Evolutionary conservation across 2,888 invertebrate species (phyloP), one percentile per base, ranked within the genome.

Genomic region (Pegoplata infirma): DNA sequence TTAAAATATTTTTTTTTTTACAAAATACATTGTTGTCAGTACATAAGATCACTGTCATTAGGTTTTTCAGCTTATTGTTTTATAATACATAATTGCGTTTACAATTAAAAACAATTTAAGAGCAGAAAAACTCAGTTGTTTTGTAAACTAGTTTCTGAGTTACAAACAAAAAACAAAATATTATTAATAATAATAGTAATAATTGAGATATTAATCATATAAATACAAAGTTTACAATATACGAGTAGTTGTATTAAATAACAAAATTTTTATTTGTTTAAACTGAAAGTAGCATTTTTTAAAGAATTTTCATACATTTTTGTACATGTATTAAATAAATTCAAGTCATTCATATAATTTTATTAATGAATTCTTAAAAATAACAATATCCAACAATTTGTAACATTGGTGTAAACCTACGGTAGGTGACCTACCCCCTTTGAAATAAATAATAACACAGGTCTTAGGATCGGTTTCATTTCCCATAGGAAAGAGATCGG

Each of bases 41-140:
- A 56, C 53, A 49, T 61, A 69, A 76, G 76, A 76, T 71, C 58
- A 66, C 14, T 51, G 53, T 53, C 53, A 64, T 71, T 55, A 36
- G 44, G 19, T 58, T 53, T 53, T 36, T 51, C n/a, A 40, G 59
- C 46, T 73, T 64, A 64, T 56, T 63, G 46, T 68, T 73, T 67
- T 68, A 40, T 67, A 58, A 73, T 64, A 73, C 46, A 68, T 64
- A 68, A 68, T 68, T 77, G 53, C 55, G 61, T 32, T 51, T 28
- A 47, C 64, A 58, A 78, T 73, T 78, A 78, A 73, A 73, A 64
- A 64, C 47, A 59, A 77, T 73, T 77, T 61, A 58, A 19, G 21
- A 16, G 56, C 32, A 47, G 21, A 44, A 59, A 66, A 59, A 66
- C 28, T 32, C 17, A 5, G 14, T 14, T 3, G 16, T n/a, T 51